Conservation (phyloP, 2,797 vertebrate genomes). For the Lates japonicus region DNA sequence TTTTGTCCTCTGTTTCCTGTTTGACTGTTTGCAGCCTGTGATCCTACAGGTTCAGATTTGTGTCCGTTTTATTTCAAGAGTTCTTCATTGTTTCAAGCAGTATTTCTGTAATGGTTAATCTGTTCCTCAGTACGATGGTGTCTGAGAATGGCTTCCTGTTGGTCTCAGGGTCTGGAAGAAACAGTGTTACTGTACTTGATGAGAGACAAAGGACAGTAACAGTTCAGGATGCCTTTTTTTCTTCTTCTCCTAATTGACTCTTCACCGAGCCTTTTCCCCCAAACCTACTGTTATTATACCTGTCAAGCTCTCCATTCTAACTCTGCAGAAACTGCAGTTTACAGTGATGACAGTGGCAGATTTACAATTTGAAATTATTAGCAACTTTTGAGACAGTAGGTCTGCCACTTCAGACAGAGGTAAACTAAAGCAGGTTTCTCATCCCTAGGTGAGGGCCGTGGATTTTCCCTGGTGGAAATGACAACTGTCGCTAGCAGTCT, state of each 20-base stretch:
- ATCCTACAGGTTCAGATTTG: slow-evolving; percentile 23
- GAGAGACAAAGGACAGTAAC: neutral
- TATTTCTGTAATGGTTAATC: slow-evolving; percentile 60
- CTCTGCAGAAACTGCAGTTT: neutral
- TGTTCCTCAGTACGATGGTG: slow-evolving; percentile 84
- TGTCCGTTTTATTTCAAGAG: slow-evolving; percentile 38
- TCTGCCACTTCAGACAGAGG: neutral
- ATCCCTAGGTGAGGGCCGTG: neutral
- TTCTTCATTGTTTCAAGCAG: slow-evolving; percentile 48
- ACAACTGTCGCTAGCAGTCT: neutral
- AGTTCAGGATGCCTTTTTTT: neutral
- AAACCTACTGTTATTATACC: neutral
- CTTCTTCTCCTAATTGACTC: neutral
- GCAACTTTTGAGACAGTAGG: neutral
- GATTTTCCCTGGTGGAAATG: neutral
- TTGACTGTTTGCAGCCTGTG: slow-evolving; percentile 24
- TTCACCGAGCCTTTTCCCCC: neutral
- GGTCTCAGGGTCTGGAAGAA: slow-evolving; percentile 88
- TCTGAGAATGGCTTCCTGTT: slow-evolving; percentile 90
- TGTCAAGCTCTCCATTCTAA: neutral
- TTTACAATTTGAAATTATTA: neutral
- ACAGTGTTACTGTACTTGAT: slow-evolving; percentile 29
- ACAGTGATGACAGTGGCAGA: neutral
- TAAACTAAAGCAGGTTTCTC: slow-evolving; percentile 1
- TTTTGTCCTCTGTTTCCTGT: slow-evolving; percentile 40